Conservation (phyloP, 2,113 vertebrate genomes). For the Antechinus stuartii region DNA sequence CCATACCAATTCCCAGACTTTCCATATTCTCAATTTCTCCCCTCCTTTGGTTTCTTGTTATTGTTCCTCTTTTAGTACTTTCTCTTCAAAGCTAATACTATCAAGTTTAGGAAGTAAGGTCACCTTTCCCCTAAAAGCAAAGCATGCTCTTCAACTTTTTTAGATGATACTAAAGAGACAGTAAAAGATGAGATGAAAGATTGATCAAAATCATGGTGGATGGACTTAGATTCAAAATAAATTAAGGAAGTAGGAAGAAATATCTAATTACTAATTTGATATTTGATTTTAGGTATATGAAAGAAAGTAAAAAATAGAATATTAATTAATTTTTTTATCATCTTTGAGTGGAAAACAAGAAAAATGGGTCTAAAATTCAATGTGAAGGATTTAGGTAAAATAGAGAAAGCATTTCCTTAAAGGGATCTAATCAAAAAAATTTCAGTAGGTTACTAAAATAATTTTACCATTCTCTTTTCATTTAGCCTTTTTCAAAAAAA, state of each 20-base stretch:
- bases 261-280: slow-evolving; percentile 13
- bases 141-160: not conserved
- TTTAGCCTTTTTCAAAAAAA: not conserved
- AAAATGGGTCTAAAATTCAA: not conserved
- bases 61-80: not conserved
- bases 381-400: not conserved
- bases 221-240: not conserved
- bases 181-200: not conserved
- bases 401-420: slow-evolving; percentile 18
- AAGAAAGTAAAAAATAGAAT: not conserved
- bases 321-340: not conserved
- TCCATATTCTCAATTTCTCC: not conserved
- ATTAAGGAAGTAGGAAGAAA: not conserved
- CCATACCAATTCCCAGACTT: not conserved
- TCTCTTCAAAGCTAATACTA: not conserved
- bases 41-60: not conserved
- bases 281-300: not conserved
- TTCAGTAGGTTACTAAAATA: not conserved
- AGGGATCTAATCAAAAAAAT: slow-evolving; percentile 10
- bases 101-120: not conserved
- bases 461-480: not conserved
- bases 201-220: not conserved
- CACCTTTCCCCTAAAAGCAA: not conserved
- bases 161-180: not conserved
- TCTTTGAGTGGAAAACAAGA: slow-evolving; percentile 4